Evolutionary conservation across 2,888 invertebrate species (phyloP).

Genomic region (Parelbella ahira): DNA sequence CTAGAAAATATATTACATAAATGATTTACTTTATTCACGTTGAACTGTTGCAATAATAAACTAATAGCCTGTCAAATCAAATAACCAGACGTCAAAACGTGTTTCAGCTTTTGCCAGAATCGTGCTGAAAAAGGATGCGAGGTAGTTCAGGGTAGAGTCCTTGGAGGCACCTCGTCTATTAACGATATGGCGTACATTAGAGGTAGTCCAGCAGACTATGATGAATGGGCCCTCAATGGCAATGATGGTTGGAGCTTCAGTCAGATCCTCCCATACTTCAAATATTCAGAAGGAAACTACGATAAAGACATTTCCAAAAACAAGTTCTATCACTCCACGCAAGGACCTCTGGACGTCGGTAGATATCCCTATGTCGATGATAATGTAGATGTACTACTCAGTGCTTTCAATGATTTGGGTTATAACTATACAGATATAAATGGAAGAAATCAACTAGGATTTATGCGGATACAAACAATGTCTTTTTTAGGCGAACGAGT

Average conservation of each 20-base stretch:
- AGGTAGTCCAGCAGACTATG: slow-evolving; percentile 70
- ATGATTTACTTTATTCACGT: slow-evolving; percentile 3
- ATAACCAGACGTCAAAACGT: not conserved
- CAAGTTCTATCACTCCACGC: slow-evolving; percentile 64
- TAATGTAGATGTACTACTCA: slow-evolving; percentile 64
- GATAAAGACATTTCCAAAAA: slow-evolving; percentile 70
- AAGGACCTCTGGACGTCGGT: slow-evolving; percentile 69
- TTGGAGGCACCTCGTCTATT: slow-evolving; percentile 67
- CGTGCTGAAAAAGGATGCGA: slow-evolving; percentile 57
- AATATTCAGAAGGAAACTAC: slow-evolving; percentile 73
- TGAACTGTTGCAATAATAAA: slow-evolving; percentile 29
- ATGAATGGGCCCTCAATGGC: slow-evolving; percentile 66
- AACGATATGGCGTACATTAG: slow-evolving; percentile 73
- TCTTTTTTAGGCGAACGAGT: slow-evolving; percentile 71
- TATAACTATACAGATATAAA: slow-evolving; percentile 72
- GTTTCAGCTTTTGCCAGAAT: slow-evolving; percentile 67
- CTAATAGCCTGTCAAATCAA: slow-evolving; percentile 1
- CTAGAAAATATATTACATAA: slow-evolving; percentile 11
- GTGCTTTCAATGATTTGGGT: slow-evolving; percentile 66
- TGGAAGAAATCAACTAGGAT: slow-evolving; percentile 66
- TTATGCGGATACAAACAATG: slow-evolving; percentile 70
- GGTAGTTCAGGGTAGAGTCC: slow-evolving; percentile 63
- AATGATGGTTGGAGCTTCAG: slow-evolving; percentile 68
- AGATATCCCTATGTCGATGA: slow-evolving; percentile 67
- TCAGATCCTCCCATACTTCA: slow-evolving; percentile 66